Conservation (phyloP, 2,888 invertebrate species). For the Cephus nigrinus region DNA sequence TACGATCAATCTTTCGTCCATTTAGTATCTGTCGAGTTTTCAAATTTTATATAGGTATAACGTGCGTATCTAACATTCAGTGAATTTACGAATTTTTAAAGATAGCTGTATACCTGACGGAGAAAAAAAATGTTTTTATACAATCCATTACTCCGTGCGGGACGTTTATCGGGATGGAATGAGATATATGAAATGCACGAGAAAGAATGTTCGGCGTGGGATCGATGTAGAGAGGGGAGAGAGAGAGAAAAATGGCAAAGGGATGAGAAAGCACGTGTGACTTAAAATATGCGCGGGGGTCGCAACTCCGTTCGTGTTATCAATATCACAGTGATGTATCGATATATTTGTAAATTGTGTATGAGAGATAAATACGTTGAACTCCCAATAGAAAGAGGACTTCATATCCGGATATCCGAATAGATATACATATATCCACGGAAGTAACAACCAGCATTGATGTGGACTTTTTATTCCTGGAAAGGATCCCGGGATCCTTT, state of each 20-base stretch:
- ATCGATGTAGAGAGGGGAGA: not conserved
- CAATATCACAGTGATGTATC: slow-evolving; percentile 10
- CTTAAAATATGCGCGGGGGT: slow-evolving; percentile 7
- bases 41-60: not conserved
- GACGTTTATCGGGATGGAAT: slow-evolving; percentile 2
- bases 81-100: not conserved
- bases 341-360: slow-evolving; percentile 14
- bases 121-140: not conserved
- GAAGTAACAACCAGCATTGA: not conserved
- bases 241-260: not conserved
- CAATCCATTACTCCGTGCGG: not conserved
- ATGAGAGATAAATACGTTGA: slow-evolving; percentile 14
- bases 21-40: not conserved
- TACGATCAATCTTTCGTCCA: not conserved
- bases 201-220: not conserved
- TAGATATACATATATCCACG: not conserved
- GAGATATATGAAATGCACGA: not conserved
- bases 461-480: not conserved
- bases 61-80: not conserved
- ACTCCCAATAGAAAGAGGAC: not conserved
- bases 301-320: not conserved
- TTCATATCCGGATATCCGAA: not conserved
- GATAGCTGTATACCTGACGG: not conserved
- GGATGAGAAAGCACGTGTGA: not conserved
- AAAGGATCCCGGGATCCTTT: not conserved